Evolutionary conservation across 2,113 vertebrate genomes (phyloP).

Genomic region (Naja naja): DNA sequence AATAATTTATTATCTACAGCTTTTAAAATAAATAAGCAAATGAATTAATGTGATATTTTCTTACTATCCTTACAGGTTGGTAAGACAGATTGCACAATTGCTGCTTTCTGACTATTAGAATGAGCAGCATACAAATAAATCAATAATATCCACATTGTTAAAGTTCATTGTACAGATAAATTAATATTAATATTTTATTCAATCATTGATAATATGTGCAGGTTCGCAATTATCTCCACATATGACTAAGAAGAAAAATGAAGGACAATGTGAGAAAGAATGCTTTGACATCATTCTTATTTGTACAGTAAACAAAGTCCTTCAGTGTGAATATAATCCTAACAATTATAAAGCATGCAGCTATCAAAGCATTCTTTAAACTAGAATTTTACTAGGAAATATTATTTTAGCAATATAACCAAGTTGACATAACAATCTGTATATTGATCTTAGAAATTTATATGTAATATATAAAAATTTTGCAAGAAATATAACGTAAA

Average conservation of each 20-base stretch:
- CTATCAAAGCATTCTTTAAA: neutral
- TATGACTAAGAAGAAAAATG: neutral
- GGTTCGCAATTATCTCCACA: neutral
- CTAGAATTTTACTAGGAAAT: neutral
- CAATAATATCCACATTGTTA: neutral
- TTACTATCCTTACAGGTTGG: neutral
- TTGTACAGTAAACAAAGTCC: neutral
- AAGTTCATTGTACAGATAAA: neutral
- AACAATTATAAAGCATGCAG: neutral
- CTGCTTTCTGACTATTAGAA: constrained; percentile 12
- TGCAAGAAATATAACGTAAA: neutral
- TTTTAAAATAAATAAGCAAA: constrained; percentile 37
- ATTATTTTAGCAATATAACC: neutral
- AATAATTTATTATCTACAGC: constrained; percentile 27
- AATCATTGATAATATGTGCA: neutral
- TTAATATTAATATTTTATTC: neutral
- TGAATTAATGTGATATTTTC: constrained; percentile 39
- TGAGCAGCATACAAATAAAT: neutral
- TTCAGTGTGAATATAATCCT: neutral
- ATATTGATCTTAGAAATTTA: neutral
- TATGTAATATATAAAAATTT: neutral
- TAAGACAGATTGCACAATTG: neutral
- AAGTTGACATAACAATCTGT: neutral
- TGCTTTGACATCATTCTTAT: neutral
- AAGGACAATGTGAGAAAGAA: neutral